Evolutionary conservation across 2,113 vertebrate species (phyloP).

Genomic region (Dipodomys merriami): DNA sequence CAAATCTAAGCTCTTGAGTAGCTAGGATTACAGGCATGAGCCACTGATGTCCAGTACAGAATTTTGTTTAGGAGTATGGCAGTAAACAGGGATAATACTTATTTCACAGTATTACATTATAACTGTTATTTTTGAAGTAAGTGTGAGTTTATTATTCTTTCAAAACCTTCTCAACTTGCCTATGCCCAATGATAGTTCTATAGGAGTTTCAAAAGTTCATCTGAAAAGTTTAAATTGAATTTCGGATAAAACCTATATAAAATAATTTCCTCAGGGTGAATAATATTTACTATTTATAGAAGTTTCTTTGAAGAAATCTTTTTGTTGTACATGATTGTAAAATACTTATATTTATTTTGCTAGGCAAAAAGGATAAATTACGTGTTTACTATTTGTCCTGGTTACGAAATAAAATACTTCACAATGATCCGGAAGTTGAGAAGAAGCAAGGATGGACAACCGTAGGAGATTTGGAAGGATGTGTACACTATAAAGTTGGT

Average conservation of each 20-base stretch:
- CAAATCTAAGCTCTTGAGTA: no score
- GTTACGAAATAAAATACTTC: conserved; percentile 99
- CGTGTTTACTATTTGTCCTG: conserved; percentile 99
- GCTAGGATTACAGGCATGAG: no score
- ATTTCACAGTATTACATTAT: not conserved
- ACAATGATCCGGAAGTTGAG: conserved; percentile 98
- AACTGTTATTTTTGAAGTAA: not conserved
- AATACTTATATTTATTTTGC: conserved; percentile 69
- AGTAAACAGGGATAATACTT: not conserved
- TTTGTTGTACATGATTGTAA: not conserved
- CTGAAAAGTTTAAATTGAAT: not conserved
- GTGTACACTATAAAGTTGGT: conserved; percentile 99
- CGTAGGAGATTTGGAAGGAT: conserved; percentile 96
- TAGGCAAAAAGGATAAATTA: conserved; percentile 99
- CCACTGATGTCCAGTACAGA: no score
- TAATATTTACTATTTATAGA: not conserved
- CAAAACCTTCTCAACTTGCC: not conserved
- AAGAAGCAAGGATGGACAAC: conserved; percentile 99
- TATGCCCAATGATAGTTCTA: not conserved
- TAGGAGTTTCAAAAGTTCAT: not conserved
- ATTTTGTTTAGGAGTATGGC: not conserved
- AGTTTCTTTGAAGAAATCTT: conserved; percentile 11
- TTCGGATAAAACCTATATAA: not conserved
- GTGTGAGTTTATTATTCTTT: not conserved
- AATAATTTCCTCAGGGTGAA: not conserved